Evolutionary conservation across 2,888 invertebrate species (phyloP).

Genomic region (Nephrotoma appendiculata): DNA sequence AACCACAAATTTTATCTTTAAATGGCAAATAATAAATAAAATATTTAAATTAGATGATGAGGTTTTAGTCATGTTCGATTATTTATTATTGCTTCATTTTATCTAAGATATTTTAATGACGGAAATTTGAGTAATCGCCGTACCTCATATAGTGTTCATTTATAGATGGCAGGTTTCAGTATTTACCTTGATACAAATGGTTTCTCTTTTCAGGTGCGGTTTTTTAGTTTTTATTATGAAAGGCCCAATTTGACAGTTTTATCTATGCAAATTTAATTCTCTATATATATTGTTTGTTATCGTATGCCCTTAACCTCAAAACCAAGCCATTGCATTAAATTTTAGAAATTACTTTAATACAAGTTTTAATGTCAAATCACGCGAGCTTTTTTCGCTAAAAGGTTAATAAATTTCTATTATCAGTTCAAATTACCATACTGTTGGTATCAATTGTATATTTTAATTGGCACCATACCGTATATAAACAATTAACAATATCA

Average conservation of each 20-base stretch:
- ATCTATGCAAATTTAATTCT: background rate
- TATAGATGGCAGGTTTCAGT: background rate
- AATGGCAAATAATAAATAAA: background rate
- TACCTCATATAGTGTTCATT: background rate
- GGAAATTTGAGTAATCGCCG: background rate
- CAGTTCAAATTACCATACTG: background rate
- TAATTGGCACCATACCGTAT: background rate
- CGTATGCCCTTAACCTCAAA: background rate
- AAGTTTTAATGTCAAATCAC: background rate
- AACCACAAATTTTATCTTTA: background rate
- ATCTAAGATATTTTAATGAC: background rate
- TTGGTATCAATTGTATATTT: background rate
- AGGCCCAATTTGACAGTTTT: too few relatives aligned
- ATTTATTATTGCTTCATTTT: background rate
- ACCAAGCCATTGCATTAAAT: background rate
- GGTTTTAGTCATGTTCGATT: background rate
- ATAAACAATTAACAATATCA: background rate
- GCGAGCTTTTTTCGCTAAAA: background rate
- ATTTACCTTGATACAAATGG: too few relatives aligned
- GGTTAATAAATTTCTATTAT: background rate
- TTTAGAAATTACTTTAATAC: too few relatives aligned
- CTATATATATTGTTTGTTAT: background rate
- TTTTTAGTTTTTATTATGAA: too few relatives aligned
- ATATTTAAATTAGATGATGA: background rate
- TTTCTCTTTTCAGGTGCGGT: too few relatives aligned